Percentiles rank a stretch among this genome's conserved stretches.
Conservation (phyloP, 1,140 invertebrate genomes). For the Panagrolaimus sp. region DNA sequence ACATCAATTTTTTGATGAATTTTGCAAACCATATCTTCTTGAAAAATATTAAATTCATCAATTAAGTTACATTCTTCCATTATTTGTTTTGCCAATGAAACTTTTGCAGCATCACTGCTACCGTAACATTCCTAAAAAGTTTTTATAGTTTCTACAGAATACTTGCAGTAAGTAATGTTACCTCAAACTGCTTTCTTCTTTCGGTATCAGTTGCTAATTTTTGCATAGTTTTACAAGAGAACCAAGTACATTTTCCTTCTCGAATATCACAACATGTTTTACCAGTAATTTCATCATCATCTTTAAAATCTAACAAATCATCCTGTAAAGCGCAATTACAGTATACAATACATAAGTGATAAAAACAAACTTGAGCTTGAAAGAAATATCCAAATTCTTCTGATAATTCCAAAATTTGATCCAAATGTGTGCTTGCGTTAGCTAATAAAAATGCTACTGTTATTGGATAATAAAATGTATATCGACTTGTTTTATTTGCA, state of each 20-base stretch:
- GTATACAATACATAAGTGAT: not conserved
- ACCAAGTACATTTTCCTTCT: conserved; percentile 89
- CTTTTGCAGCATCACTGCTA: not conserved
- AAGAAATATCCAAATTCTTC: conserved; percentile 91
- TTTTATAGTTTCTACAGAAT: not conserved
- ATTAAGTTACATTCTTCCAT: not conserved
- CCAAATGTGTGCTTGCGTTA: not conserved
- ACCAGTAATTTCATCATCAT: conserved; percentile 74
- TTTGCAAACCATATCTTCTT: not conserved
- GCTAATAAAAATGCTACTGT: conserved; percentile 76
- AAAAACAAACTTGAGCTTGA: conserved; percentile 66
- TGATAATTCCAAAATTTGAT: conserved; percentile 69
- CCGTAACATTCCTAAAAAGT: conserved; percentile 1
- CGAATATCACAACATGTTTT: conserved; percentile 84
- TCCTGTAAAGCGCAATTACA: conserved; percentile 67
- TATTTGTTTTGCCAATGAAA: not conserved
- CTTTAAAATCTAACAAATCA: conserved; percentile 86
- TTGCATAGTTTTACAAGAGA: conserved; percentile 77
- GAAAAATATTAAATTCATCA: not conserved
- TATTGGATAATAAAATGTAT: conserved; percentile 84
- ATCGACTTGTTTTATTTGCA: conserved; percentile 87
- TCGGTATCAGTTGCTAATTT: not conserved
- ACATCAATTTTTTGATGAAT: not conserved
- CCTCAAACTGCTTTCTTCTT: not conserved
- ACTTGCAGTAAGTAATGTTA: not conserved